Conservation (phyloP, 2,888 invertebrate genomes). For the Drosophila neonasuta region DNA sequence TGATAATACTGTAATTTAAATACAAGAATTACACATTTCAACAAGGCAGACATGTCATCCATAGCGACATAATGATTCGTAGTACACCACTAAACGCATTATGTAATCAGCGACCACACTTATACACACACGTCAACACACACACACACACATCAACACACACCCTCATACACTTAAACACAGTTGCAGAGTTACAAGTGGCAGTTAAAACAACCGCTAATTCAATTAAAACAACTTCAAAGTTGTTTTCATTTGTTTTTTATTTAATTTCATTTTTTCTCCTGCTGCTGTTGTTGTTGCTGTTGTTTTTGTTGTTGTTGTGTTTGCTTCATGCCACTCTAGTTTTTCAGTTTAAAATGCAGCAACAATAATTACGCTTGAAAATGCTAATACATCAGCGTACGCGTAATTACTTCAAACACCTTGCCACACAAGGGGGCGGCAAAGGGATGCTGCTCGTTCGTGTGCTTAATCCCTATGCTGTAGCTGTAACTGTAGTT, state of each 20-base stretch:
- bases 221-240: conserved; percentile 63
- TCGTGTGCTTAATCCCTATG: conserved; percentile 56
- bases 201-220: conserved; percentile 54
- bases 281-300: neutral
- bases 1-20: neutral
- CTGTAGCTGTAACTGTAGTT: conserved; percentile 12
- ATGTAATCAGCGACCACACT: conserved; percentile 16
- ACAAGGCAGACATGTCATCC: neutral
- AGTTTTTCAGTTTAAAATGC: conserved; percentile 36
- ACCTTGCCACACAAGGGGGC: conserved; percentile 55
- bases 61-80: conserved; percentile 20
- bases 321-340: conserved; percentile 12
- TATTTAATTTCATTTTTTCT: conserved; percentile 4
- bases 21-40: conserved; percentile 1
- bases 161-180: neutral
- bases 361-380: conserved; percentile 63
- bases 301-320: conserved; percentile 2
- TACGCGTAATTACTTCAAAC: conserved; percentile 74
- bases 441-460: conserved; percentile 19
- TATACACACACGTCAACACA: conserved; percentile 1
- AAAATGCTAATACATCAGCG: conserved; percentile 74
- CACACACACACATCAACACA: neutral
- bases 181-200: conserved; percentile 20
- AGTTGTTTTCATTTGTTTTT: conserved; percentile 30
- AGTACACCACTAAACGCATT: conserved; percentile 36